Evolutionary conservation across 2,113 vertebrate genomes (phyloP), one percentile per base, ranked within the genome.

Genomic region (Erpornis zantholeuca): DNA sequence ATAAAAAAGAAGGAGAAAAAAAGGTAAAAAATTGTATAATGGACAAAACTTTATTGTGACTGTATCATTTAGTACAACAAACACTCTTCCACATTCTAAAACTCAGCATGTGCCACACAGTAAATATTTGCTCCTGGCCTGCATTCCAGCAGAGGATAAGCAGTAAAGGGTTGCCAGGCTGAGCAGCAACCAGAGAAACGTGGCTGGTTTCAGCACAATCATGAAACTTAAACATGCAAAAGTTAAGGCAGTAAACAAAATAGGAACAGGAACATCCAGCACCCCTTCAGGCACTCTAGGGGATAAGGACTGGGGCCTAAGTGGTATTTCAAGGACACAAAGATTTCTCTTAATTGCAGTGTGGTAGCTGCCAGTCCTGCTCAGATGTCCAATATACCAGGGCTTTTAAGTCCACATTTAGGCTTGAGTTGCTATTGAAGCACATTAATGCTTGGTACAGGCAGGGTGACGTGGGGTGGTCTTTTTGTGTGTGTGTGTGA

Each of bases 11-110:
- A 64, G 7, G 6, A 1, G 8, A 14, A 25, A 53, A 52, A 35
- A 29, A 31, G 9, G 29, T 10, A 19, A n/a, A 47, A 54, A 72
- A 36, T 1, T 22, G 3, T n/a, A 1, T 8, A 42, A 52, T 1
- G 19, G 15, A 20, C 31, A 70, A 60, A 82, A 78, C 11, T 69
- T 20, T 23, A 77, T 27, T 49, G 52, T n/a, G 50, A 57, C 12
- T 78, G 15, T 25, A 71, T 40, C 23, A 29, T 2, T 4, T 76
- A 36, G 64, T 45, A 35, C 16, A 60, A 56, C 19, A 60, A 40
- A 31, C 20, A 33, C 23, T 54, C 35, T 60, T 64, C 68, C 44
- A 77, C 7, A 1, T 72, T 69, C 68, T 53, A 17, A 44, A 88
- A 56, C 10, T n/a, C 69, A 77, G 38, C 27, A 70, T n/a, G 28